phyloP scores from a whole-genome alignment of 2,888 invertebrate genomes.

The Tipula lateralis region DNA sequence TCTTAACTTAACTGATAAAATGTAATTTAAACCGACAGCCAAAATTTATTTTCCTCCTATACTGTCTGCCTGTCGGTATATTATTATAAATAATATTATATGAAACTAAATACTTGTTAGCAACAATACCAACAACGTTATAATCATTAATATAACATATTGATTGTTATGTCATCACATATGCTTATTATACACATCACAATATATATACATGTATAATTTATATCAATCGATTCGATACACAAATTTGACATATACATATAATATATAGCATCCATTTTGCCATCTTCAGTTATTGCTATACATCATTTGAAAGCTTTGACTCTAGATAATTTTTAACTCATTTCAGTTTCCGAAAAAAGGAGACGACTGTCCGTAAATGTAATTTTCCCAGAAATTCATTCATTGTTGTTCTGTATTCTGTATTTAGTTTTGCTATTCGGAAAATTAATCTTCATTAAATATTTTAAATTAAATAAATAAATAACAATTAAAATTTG shows the following conservation, averaged over 20 bases:
- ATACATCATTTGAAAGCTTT: not conserved
- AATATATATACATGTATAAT: not conserved
- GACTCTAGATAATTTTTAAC: not conserved
- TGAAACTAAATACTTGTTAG: not conserved
- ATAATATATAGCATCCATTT: not conserved
- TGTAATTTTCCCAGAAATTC: not conserved
- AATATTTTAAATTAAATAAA: not conserved
- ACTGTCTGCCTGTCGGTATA: not conserved
- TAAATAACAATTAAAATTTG: not conserved
- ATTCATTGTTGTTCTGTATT: not conserved
- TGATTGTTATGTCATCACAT: not conserved
- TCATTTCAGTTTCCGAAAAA: too few relatives aligned
- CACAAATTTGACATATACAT: not conserved
- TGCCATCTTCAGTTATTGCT: not conserved
- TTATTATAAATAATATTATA: not conserved
- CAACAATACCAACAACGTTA: not conserved
- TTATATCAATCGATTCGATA: not conserved
- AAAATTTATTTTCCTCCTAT: not conserved
- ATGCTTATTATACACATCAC: too few relatives aligned
- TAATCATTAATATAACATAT: not conserved
- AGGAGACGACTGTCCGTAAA: not conserved
- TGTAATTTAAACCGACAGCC: not conserved
- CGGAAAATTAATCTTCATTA: not conserved
- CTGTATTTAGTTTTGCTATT: not conserved
- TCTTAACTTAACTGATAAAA: not conserved